phyloP scores from a whole-genome alignment of 92 coral and sea anemone genomes.

The Paragorgia papillata region DNA sequence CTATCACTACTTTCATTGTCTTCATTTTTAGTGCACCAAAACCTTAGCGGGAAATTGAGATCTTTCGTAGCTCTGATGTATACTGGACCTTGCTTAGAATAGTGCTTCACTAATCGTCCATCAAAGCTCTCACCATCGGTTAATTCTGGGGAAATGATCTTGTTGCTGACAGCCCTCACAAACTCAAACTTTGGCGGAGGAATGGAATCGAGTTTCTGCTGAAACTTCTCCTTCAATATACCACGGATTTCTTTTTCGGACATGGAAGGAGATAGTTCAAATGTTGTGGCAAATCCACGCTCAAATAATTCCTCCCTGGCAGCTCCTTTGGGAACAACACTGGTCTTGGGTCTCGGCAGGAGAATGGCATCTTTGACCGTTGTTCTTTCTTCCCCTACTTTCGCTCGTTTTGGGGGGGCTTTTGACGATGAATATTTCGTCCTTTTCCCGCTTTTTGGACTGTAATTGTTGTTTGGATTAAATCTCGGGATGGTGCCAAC shows the following conservation, averaged over 20 bases:
- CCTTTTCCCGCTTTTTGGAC: slow-evolving; percentile 11
- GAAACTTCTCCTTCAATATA: slow-evolving; percentile 10
- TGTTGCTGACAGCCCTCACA: slow-evolving; percentile 31
- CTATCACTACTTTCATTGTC: no score
- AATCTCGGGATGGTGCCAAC: neutral
- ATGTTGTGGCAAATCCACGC: slow-evolving; percentile 25
- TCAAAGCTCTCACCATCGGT: slow-evolving; percentile 18
- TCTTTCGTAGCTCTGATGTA: slow-evolving; percentile 23
- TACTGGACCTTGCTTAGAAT: slow-evolving; percentile 33
- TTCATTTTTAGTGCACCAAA: neutral
- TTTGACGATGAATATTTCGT: neutral
- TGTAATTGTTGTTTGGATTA: slow-evolving; percentile 3
- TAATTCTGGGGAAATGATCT: slow-evolving; percentile 5
- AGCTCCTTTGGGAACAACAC: slow-evolving; percentile 30
- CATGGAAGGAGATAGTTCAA: slow-evolving; percentile 27
- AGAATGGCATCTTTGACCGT: slow-evolving; percentile 33
- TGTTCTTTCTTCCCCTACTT: slow-evolving; percentile 5
- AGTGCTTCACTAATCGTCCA: slow-evolving; percentile 39
- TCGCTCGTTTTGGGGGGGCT: neutral
- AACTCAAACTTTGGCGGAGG: neutral
- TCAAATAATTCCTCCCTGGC: slow-evolving; percentile 16
- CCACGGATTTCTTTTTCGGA: slow-evolving; percentile 16
- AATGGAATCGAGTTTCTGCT: neutral
- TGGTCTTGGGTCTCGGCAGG: slow-evolving; percentile 1
- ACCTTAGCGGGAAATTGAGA: slow-evolving; percentile 2